Base-by-base conservation (phyloP, 2,888 invertebrate species). In the Stenolophus ochropezus region DNA sequence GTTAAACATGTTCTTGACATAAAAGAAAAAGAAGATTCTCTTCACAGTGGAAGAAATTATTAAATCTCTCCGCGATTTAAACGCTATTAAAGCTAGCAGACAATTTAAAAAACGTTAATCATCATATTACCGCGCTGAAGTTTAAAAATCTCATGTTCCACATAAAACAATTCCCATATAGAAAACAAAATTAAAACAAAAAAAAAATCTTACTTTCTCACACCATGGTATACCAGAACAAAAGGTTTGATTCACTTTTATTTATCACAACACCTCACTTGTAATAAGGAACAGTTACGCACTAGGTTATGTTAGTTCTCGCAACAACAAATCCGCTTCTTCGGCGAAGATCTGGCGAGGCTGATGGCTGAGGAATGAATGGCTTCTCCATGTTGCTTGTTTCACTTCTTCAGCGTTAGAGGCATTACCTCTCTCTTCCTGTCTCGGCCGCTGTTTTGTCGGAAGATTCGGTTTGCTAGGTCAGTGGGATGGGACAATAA, bases 351-450 rank as follows among this genome's bases (percentile, higher is more conserved):
- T 61, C 61, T 61, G 61, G 33, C 14, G 16, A 33, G 33, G 16
- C 18, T 8, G 65, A 33, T 33, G 27, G 65, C 18, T 69, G 33
- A 3, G n/a, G 33, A 33, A 69, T 69, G 65, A 69, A 69, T 69
- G 65, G 65, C 14, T 16, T 61, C 33, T 16, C 65, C 18, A 69
- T 69, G 20, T 65, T 65, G 25, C 27, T 69, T 69, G 61, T 69
- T 69, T 69, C 65, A 69, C 65, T 69, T 69, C 65, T 69, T 69
- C 65, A 65, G 65, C 20, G 61, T 18, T 56, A 56, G 56, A 56
- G 5, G 61, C n/a, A 23, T 14, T 25, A 16, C 65, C 65, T 69
- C 65, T 69, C 65, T 69, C 65, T 69, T 33, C 33, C 65, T 69
- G 65, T 33, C 27, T 69, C 4, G 6, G 33, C 11, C 27, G 33